Conservation (phyloP, 2,113 vertebrate species). For the Istiophorus platypterus region DNA sequence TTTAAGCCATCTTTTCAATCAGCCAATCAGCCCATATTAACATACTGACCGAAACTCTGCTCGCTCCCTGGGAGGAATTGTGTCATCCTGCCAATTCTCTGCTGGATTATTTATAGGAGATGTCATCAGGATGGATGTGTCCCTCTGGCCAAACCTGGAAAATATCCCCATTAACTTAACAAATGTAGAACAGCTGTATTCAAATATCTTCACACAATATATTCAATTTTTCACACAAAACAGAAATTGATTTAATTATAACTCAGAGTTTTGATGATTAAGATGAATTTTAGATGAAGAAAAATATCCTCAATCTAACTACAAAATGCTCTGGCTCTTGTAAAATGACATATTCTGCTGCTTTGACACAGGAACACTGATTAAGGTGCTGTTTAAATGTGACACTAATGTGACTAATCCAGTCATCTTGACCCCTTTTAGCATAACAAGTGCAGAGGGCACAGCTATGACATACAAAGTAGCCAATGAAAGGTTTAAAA, state of each 20-base stretch:
- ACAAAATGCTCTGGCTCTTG: background rate
- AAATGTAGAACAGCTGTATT: background rate
- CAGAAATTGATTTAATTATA: background rate
- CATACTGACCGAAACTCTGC: conserved; percentile 79
- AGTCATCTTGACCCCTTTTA: conserved; percentile 62
- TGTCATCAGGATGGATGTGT: conserved; percentile 82
- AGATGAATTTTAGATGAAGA: background rate
- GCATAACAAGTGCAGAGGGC: conserved; percentile 65
- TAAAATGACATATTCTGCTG: conserved; percentile 5
- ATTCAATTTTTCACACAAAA: background rate
- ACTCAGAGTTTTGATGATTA: background rate
- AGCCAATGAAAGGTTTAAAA: conserved; percentile 18
- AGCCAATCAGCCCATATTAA: conserved; percentile 7
- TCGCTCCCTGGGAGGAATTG: conserved; percentile 36
- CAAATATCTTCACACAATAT: background rate
- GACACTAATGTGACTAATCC: conserved; percentile 47
- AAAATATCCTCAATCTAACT: background rate
- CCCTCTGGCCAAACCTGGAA: conserved; percentile 82
- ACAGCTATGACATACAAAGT: conserved; percentile 39
- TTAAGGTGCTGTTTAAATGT: conserved; percentile 19
- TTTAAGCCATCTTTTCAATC: background rate
- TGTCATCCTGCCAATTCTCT: conserved; percentile 58
- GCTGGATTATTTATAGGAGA: conserved; percentile 75
- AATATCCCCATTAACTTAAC: conserved; percentile 22
- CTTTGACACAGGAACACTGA: background rate